These are phyloP conservation scores for Ranitomeya imitator DNA, from an alignment of 2,113 vertebrate species.

Conservation along the genomic window DNA sequence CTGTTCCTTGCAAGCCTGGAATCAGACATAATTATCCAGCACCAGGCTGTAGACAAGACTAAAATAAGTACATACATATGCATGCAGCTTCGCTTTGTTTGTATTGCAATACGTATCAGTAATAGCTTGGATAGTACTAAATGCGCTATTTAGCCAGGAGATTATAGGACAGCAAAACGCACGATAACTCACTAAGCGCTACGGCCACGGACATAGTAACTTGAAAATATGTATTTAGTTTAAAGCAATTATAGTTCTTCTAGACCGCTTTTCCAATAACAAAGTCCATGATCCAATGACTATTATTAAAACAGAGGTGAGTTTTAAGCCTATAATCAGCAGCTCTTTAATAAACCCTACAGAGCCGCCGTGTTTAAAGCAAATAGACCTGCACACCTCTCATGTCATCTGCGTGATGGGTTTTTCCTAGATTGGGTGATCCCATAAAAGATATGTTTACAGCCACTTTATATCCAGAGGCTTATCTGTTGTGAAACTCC, in stretches of 20 bases:
- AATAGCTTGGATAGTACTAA: conserved; percentile 28
- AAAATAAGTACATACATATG: conserved; percentile 1
- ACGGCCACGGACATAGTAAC: conserved; percentile 2
- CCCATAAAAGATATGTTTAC: conserved; percentile 29
- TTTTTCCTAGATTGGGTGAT: conserved; percentile 38
- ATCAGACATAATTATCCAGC: conserved; percentile 14
- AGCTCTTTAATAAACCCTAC: background rate
- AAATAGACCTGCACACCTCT: background rate
- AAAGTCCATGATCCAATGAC: conserved; percentile 15
- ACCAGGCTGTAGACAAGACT: background rate
- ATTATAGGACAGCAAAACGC: background rate
- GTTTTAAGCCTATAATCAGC: conserved; percentile 17
- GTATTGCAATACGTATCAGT: conserved; percentile 24
- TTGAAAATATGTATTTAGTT: conserved; percentile 21
- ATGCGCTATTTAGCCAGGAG: background rate
- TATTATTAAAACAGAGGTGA: conserved; percentile 36
- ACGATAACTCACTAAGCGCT: conserved; percentile 9
- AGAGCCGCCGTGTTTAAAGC: conserved; percentile 1
- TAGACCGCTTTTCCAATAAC: conserved; percentile 16
- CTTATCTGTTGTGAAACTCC: conserved; percentile 34
- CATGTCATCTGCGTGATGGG: background rate
- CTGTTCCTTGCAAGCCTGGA: conserved; percentile 1
- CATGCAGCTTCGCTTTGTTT: conserved; percentile 12
- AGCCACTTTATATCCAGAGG: conserved; percentile 18
- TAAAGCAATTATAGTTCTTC: conserved; percentile 20